Base-by-base conservation (phyloP, 2,113 vertebrate species). In the Centropristis striata region DNA sequence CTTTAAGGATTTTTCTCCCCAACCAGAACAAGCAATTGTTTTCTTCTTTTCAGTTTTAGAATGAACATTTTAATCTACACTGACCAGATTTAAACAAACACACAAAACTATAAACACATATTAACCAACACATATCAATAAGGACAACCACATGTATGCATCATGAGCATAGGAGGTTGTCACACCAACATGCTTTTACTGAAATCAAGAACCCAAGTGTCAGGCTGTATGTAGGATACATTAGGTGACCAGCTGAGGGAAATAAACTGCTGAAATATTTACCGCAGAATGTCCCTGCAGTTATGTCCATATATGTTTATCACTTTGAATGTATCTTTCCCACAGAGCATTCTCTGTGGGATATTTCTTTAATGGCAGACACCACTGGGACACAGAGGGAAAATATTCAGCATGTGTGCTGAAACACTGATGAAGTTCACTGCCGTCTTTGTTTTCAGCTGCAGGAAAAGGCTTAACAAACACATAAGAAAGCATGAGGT, bases 211-310 rank as follows among this genome's bases (percentile, higher is more conserved):
- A 21, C 12, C 55, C 1, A 49, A 6, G 65, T 64, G 39, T 75
- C 9, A 61, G 42, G 42, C 36, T 44, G 36, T 0, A 28, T 74
- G 51, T 57, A 13, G 11, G 25, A 28, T 75, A 8, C 53, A 75
- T 75, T 75, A 20, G 9, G 5, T 1, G 5, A 28, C 68, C 11
- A 37, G 53, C 32, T 36, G 12, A 16, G 8, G 0, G n/a, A 47
- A 61, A 86, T 66, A 53, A 53, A 60, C 2, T 69, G 49, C 68
- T 86, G 21, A 79, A 81, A 74, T 81, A 72, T 79, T 85, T 75
- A 79, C 36, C 71, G 67, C 14, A 1, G 50, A 46, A 9, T 13
- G 1, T 59, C 49, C 61, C 14, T 67, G 9, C 36, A 55, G 88
- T 46, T 50, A 57, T 55, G 44, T 42, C 55, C 71, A 42, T 50